Percentiles rank a stretch among this genome's conserved stretches.
These are phyloP conservation scores for Notospermus geniculatus DNA, from an alignment of 1,140 invertebrate species.

Conservation along the genomic window DNA sequence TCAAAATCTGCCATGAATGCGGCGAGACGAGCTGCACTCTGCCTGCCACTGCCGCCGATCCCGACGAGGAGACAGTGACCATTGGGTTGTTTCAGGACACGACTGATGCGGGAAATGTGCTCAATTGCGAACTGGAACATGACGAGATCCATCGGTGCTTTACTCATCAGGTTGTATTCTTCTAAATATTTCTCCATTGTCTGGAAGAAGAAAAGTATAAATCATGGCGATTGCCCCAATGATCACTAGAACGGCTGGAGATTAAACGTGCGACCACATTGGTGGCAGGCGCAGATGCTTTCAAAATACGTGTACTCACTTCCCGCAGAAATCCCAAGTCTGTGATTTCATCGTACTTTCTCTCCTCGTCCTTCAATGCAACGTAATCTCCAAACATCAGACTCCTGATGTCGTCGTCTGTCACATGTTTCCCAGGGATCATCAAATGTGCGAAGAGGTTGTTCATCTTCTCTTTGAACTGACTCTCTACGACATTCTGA, in stretches of 20 bases:
- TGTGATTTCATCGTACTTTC: conserved; percentile 81
- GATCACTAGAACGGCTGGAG: background rate
- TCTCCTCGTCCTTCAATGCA: conserved; percentile 72
- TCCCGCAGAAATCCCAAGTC: conserved; percentile 64
- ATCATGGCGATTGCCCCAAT: background rate
- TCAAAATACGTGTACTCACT: too few species aligned
- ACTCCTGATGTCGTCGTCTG: conserved; percentile 69
- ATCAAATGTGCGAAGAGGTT: conserved; percentile 45
- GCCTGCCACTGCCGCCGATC: conserved; percentile 87
- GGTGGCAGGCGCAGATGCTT: too few species aligned
- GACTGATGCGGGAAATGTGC: conserved; percentile 86
- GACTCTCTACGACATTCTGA: conserved; percentile 41
- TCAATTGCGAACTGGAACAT: conserved; percentile 91
- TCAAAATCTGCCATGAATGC: conserved; percentile 93
- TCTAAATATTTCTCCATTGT: conserved; percentile 50
- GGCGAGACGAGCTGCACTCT: conserved; percentile 83
- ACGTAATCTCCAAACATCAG: conserved; percentile 91
- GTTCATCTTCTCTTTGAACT: conserved; percentile 53
- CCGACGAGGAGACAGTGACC: conserved; percentile 60
- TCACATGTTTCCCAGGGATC: conserved; percentile 49
- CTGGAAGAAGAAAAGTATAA: conserved; percentile 27
- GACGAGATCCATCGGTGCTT: conserved; percentile 55
- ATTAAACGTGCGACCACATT: conserved; percentile 48
- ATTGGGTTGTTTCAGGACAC: conserved; percentile 80
- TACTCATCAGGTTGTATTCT: conserved; percentile 53